Percentiles rank a stretch among this genome's conserved stretches.
Evolutionary conservation across 2,113 vertebrate species (phyloP).

Genomic region (Etheostoma cragini): DNA sequence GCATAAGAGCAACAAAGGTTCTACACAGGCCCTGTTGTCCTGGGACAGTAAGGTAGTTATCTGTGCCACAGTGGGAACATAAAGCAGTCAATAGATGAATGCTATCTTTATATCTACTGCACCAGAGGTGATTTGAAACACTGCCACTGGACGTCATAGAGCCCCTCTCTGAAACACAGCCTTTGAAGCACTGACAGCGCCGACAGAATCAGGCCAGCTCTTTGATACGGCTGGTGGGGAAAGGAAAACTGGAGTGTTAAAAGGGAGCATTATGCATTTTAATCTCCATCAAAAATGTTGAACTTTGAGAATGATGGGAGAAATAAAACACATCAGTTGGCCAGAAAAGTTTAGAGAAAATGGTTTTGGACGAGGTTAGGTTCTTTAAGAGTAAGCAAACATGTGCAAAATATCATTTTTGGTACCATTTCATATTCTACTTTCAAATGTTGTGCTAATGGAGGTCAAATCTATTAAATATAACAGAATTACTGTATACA

Average conservation of each 20-base stretch:
- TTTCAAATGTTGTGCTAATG: neutral
- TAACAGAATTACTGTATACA: conserved; percentile 27
- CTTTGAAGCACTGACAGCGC: conserved; percentile 75
- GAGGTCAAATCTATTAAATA: conserved; percentile 39
- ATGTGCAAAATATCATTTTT: neutral
- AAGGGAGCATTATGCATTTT: conserved; percentile 66
- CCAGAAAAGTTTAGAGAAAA: conserved; percentile 3
- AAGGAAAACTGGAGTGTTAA: conserved; percentile 55
- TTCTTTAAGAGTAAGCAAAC: conserved; percentile 3
- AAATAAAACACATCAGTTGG: conserved; percentile 28
- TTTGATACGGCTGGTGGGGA: conserved; percentile 65
- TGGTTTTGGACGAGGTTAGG: neutral
- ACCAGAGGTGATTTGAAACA: conserved; percentile 82
- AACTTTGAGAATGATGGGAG: conserved; percentile 29
- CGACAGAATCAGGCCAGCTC: conserved; percentile 77
- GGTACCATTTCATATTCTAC: conserved; percentile 3
- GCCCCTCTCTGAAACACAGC: conserved; percentile 59
- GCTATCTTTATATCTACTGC: conserved; percentile 81
- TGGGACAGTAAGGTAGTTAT: conserved; percentile 79
- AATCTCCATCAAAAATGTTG: conserved; percentile 50
- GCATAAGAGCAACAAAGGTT: conserved; percentile 77
- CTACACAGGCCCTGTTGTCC: conserved; percentile 79
- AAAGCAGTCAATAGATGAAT: conserved; percentile 81
- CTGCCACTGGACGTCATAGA: conserved; percentile 76
- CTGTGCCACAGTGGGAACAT: conserved; percentile 76